These are phyloP conservation scores for Hemistola chrysoprasaria DNA, from an alignment of 2,888 invertebrate genomes.

Conservation along the genomic window DNA sequence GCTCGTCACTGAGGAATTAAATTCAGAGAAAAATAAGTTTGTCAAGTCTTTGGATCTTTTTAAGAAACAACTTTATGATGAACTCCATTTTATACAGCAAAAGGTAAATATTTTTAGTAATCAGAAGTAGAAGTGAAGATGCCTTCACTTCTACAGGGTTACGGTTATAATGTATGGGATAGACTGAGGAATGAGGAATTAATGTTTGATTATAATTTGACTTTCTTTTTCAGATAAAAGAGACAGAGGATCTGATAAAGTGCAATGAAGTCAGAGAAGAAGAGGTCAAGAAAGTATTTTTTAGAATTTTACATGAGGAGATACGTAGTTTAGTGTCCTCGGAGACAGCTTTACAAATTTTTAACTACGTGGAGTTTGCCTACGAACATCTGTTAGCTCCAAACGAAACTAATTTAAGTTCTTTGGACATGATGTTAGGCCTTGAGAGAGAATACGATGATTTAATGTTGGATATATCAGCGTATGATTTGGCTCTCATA, in stretches of 20 bases:
- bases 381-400: slow-evolving; percentile 84
- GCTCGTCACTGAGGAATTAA: slow-evolving; percentile 66
- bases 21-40: slow-evolving; percentile 63
- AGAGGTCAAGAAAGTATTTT: slow-evolving; percentile 64
- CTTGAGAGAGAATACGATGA: slow-evolving; percentile 80
- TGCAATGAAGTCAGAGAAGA: slow-evolving; percentile 55
- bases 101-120: slow-evolving; percentile 58
- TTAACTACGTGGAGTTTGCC: slow-evolving; percentile 85
- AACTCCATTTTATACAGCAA: slow-evolving; percentile 58
- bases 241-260: slow-evolving; percentile 52
- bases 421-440: slow-evolving; percentile 82
- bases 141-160: too few relatives aligned
- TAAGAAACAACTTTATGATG: slow-evolving; percentile 49
- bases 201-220: not conserved
- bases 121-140: too few relatives aligned
- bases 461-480: slow-evolving; percentile 63
- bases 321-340: slow-evolving; percentile 82
- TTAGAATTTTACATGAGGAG: slow-evolving; percentile 58
- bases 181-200: too few relatives aligned
- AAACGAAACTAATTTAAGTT: slow-evolving; percentile 82
- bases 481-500: slow-evolving; percentile 57
- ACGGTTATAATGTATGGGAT: too few relatives aligned
- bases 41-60: slow-evolving; percentile 52
- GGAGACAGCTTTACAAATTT: slow-evolving; percentile 81
- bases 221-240: slow-evolving; percentile 49